Evolutionary conservation across 1,140 invertebrate species (phyloP), one percentile per base, ranked within the genome.

Genomic region (Trichomalopsis sarcophagae): DNA sequence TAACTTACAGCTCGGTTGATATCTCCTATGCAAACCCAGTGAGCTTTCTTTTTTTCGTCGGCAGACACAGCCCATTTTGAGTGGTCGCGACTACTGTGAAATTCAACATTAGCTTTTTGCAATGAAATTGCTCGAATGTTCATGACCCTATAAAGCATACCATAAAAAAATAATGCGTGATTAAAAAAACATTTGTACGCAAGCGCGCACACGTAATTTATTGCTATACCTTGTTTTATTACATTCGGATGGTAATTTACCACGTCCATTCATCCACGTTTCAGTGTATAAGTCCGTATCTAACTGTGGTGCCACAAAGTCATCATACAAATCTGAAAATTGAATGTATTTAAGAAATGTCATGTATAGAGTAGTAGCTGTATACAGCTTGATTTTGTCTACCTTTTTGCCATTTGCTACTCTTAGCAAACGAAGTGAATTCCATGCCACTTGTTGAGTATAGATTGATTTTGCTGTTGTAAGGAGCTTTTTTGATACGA

Each of bases 21-120:
- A 91, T 99, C 98, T 17, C 97, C 97, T 21, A 99, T 95, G 91
- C 98, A 99, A 83, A 96, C 94, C 96, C 97, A 98, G 73, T 94
- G 94, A 62, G 93, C 90, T 88, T 92, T 91, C 89, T 91, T 90
- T 79, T 93, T 92, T 85, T 94, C 92, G 1, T 93, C 93, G 4
- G 91, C 91, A 0, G 96, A 94, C 4, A 98, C 95, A 0, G 97
- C 96, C 98, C 98, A 99, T 92, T 99, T 99, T 0, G 97, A 97
- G 92, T 99, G 98, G 92, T 99, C 98, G 71, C 95, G 94, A 33
- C 95, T 95, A 2, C 95, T 96, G n/a, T 94, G 94, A 90, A 98
- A 98, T 33, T 93, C 91, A 74, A 96, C 93, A 81, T 94, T 92
- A 2, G 93, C 92, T 13, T 92, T 90, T 0, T 92, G 88, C 27